These are phyloP conservation scores for Magallana angulata DNA, from an alignment of 1,140 invertebrate species.

Conservation along the genomic window DNA sequence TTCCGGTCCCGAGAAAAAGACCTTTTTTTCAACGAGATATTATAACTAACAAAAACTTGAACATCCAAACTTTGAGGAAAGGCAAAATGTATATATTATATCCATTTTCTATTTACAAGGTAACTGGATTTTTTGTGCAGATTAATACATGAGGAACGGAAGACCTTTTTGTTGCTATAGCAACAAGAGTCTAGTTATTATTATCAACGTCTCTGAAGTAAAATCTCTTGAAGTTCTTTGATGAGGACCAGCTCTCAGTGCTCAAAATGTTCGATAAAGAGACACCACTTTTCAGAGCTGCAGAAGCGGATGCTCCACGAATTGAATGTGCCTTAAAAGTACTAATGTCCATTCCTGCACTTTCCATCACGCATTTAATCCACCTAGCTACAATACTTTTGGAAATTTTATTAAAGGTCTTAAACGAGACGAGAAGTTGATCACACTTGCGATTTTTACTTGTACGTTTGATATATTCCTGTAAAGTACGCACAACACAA, in stretches of 20 bases:
- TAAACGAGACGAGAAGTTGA: conserved; percentile 24
- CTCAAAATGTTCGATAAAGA: conserved; percentile 11
- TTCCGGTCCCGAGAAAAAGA: too few species aligned
- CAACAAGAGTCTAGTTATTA: neutral
- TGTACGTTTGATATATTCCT: conserved; percentile 15
- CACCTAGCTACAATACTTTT: conserved; percentile 35
- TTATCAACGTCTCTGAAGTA: conserved; percentile 32
- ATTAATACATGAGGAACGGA: too few species aligned
- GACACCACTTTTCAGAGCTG: neutral
- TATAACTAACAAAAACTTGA: too few species aligned
- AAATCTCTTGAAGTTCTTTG: conserved; percentile 17
- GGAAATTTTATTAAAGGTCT: neutral
- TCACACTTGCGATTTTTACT: neutral
- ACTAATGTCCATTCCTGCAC: neutral
- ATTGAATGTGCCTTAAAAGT: conserved; percentile 42
- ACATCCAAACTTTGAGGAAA: too few species aligned
- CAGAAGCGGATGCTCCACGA: conserved; percentile 15
- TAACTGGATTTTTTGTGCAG: too few species aligned
- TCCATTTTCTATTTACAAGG: too few species aligned
- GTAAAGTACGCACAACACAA: conserved; percentile 23
- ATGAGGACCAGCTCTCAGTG: conserved; percentile 20
- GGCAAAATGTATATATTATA: too few species aligned
- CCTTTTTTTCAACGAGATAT: too few species aligned
- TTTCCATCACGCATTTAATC: conserved; percentile 10
- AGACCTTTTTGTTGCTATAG: too few species aligned